These are phyloP conservation scores for Leptinotarsa texana DNA, from an alignment of 1,140 invertebrate species.

Conservation along the genomic window DNA sequence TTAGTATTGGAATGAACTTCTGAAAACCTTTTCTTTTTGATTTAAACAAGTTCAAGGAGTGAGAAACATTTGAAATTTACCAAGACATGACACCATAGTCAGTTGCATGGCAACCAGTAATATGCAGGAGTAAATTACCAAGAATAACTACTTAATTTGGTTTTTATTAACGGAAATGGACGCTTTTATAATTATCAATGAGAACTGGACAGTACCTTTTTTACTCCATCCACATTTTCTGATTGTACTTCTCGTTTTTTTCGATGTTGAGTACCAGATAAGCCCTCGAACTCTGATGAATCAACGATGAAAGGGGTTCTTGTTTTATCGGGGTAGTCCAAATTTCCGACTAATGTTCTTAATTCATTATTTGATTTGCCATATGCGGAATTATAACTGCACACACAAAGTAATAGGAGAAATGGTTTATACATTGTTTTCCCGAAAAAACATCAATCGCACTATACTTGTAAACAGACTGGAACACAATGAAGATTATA, in stretches of 20 bases:
- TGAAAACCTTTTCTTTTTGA: too few relatives aligned
- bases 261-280: background rate
- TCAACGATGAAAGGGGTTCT: background rate
- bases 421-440: background rate
- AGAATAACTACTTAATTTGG: too few relatives aligned
- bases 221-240: conserved; percentile 2
- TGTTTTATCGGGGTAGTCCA: background rate
- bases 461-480: background rate
- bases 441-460: background rate
- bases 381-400: background rate
- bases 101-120: too few relatives aligned
- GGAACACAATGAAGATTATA: background rate
- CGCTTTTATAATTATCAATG: too few relatives aligned
- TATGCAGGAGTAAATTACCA: too few relatives aligned
- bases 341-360: background rate
- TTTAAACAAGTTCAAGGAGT: too few relatives aligned
- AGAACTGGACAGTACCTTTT: background rate
- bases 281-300: background rate
- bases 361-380: background rate
- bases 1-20: too few relatives aligned
- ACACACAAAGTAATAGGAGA: background rate
- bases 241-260: background rate
- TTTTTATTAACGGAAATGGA: too few relatives aligned
- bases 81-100: too few relatives aligned
- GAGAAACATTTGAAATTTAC: too few relatives aligned